Percentiles rank a stretch among this genome's conserved stretches.
Evolutionary conservation across 2,797 vertebrate species (phyloP).

Genomic region (Dipus sagitta): DNA sequence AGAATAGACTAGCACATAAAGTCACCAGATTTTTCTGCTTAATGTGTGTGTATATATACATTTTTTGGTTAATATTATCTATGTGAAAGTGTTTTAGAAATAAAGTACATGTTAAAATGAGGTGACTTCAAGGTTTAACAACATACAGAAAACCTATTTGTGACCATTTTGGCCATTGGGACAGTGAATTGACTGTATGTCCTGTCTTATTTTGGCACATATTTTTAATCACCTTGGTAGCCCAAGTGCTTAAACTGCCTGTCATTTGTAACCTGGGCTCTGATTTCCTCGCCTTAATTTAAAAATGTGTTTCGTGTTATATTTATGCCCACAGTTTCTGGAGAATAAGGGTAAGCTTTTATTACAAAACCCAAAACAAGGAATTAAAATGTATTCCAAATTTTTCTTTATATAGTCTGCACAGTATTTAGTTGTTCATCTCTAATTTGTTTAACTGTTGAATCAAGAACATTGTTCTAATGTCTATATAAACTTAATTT

Average conservation of each 20-base stretch:
- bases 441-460: constrained; percentile 11
- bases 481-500: background rate
- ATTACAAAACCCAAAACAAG: constrained; percentile 45
- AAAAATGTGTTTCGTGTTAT: background rate
- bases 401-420: background rate
- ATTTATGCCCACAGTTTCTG: background rate
- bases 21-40: constrained; percentile 40
- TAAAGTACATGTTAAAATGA: constrained; percentile 14
- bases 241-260: background rate
- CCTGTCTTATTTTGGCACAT: background rate
- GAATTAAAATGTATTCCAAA: background rate
- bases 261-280: background rate
- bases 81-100: constrained; percentile 24
- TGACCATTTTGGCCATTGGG: background rate
- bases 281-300: constrained; percentile 6
- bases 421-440: constrained; percentile 35
- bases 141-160: background rate
- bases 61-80: constrained; percentile 15
- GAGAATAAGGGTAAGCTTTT: constrained; percentile 19
- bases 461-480: constrained; percentile 26
- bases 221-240: constrained; percentile 14
- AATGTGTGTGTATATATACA: background rate
- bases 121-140: background rate
- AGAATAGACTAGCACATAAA: background rate
- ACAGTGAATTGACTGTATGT: background rate